Evolutionary conservation across 2,888 invertebrate genomes (phyloP), one percentile per base, ranked within the genome.

Genomic region (Drosophila buzzatii): DNA sequence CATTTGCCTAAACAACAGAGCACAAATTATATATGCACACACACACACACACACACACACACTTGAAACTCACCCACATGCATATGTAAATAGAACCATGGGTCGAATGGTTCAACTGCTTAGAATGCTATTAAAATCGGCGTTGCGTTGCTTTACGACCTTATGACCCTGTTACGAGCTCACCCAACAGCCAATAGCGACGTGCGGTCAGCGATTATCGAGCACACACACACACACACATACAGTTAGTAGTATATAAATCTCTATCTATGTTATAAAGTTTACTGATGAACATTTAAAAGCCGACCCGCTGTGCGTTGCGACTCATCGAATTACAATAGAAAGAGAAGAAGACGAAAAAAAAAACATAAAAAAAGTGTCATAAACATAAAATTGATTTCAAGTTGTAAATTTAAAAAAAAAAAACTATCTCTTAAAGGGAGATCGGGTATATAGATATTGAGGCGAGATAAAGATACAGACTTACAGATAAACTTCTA

Each of bases 321-420:
- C 67, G 59, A 16, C 44, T 41, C 41, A 49, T 16, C 61, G n/a
- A 39, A n/a, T 20, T 7, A 20, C 47, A 42, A 39, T n/a, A 52
- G 45, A 5, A 44, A 52, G 35, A 20, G 53, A 37, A 23, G 47
- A 52, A 39, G 16, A 39, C 2, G 37, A 37, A 37, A 69, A 37
- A 37, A 69, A 69, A 70, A 58, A 58, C 52, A 69, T 62, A 52
- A 68, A 64, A 79, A 79, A 70, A 79, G 68, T 83, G 83, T 85
- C 85, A 83, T 83, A 85, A 83, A 83, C 79, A 85, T 81, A 70
- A 83, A 83, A 85, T 81, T 83, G 71, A 79, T 79, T 84, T 75
- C 69, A 62, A 74, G 79, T 67, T 70, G 47, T 59, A 66, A 20
- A 14, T 37, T 12, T n/a, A 41, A 33, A 31, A 23, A n/a, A 23